Evolutionary conservation across 1,140 invertebrate genomes (phyloP), one percentile per base, ranked within the genome.

Genomic region (Anoplolepis gracilipes): DNA sequence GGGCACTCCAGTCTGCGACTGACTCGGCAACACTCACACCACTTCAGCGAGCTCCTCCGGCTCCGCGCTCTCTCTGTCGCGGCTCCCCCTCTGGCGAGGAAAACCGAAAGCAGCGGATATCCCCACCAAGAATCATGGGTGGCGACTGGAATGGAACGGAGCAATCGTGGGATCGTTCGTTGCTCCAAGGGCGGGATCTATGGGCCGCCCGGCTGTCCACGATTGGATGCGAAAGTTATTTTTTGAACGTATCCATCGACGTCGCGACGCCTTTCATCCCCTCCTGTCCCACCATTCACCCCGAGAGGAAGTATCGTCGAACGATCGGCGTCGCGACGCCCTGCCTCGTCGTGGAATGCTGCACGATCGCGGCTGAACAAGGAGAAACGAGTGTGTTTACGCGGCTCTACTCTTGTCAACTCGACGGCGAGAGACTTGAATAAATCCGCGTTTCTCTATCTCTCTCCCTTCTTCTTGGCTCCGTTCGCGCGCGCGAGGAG

Each of bases 1-100:
- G 93, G 93, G 94, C 93, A 92, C 94, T 95, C 94, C 94, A 94
- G 94, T 94, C 94, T 93, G 94, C 93, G 94, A 95, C 94, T 95
- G 94, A 94, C 94, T 94, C 92, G 91, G 89, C 79, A 93, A 87
- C 92, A 95, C 94, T 93, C 94, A 95, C 94, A 95, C 94, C 93
- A 94, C 94, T 92, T 94, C 92, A 95, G 86, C 92, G 90, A 87
- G 88, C 92, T 92, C 92, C 67, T 72, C 93, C 88, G 53, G 46
- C 92, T 91, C 91, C 91, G 78, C 89, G 16, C 46, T 49, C 46
- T 86, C 84, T 90, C 85, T 89, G 87, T 90, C 90, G 90, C 90
- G 89, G 87, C 87, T 89, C 90, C 89, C 94, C 94, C 93, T 94
- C 94, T 95, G 90, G 94, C 85, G 95, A 92, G 73, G 61, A 92